These are phyloP conservation scores for Andrena praecox DNA, from an alignment of 2,888 invertebrate species.

Conservation along the genomic window DNA sequence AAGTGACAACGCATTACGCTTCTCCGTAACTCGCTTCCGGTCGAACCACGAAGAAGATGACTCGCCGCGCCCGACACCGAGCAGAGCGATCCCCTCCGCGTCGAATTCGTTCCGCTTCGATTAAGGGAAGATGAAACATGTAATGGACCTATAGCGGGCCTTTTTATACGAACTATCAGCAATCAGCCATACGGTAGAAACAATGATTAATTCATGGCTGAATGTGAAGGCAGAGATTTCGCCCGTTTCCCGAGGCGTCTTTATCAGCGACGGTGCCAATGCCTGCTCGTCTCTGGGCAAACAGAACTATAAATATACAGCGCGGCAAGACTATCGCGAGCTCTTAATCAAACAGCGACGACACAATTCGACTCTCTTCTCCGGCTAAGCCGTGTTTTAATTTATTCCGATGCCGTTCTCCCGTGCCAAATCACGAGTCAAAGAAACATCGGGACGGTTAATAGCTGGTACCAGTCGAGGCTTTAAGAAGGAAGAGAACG, in stretches of 20 bases:
- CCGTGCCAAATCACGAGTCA: conserved; percentile 65
- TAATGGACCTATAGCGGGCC: too few relatives aligned
- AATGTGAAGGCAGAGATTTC: background rate
- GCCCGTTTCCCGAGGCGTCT: background rate
- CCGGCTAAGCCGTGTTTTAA: conserved; percentile 52
- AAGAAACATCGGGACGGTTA: conserved; percentile 70
- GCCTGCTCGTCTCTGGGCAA: too few relatives aligned
- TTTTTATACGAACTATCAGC: too few relatives aligned
- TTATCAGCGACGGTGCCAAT: conserved; percentile 19
- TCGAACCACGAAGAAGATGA: background rate
- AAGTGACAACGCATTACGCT: conserved; percentile 55
- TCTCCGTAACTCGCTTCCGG: conserved; percentile 8
- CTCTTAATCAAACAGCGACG: conserved; percentile 44
- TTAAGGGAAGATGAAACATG: background rate
- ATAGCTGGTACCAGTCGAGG: conserved; percentile 61
- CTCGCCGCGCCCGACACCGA: background rate
- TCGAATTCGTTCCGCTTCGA: background rate
- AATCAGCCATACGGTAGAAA: too few relatives aligned
- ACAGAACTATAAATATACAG: conserved; percentile 20
- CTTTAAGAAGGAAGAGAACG: conserved; percentile 50
- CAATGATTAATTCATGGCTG: background rate
- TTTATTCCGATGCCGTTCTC: conserved; percentile 63
- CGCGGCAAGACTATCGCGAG: conserved; percentile 30
- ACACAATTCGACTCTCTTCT: conserved; percentile 46
- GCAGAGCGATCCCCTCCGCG: background rate